phyloP scores from a whole-genome alignment of 2,888 invertebrate species.

The Cepaea hortensis region DNA sequence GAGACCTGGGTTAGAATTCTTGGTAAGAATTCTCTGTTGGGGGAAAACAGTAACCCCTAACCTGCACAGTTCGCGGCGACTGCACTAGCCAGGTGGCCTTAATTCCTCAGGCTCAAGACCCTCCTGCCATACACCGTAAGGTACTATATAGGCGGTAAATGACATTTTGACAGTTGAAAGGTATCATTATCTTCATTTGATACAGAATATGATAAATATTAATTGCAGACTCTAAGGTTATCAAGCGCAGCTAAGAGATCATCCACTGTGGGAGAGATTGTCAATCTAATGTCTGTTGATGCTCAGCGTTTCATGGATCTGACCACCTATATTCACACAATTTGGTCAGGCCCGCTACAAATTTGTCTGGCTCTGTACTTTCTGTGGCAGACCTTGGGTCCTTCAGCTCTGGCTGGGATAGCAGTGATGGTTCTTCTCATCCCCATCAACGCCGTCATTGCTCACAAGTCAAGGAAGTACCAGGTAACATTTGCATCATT shows the following conservation, averaged over 20 bases:
- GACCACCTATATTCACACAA: constrained; percentile 73
- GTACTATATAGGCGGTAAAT: no score
- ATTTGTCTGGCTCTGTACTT: constrained; percentile 87
- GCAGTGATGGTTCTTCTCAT: constrained; percentile 95
- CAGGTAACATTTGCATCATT: constrained; percentile 59
- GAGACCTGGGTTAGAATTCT: no score
- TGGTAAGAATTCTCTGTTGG: no score
- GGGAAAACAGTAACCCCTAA: no score
- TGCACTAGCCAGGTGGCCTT: no score
- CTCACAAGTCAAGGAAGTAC: constrained; percentile 69
- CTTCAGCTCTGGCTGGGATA: constrained; percentile 93
- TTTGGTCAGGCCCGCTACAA: constrained; percentile 83
- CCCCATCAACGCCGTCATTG: constrained; percentile 75
- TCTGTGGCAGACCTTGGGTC: constrained; percentile 79
- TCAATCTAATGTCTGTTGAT: constrained; percentile 78
- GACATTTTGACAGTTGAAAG: no score
- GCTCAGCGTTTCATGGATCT: constrained; percentile 76
- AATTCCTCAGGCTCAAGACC: no score
- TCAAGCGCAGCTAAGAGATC: constrained; percentile 76
- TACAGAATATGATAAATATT: background rate
- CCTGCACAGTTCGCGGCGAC: no score
- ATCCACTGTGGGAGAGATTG: constrained; percentile 79
- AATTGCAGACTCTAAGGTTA: constrained; percentile 75
- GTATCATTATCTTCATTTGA: background rate
- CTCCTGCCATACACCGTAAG: no score